A percentile compares a stretch with the other conserved stretches of the same genome.
phyloP scores from a whole-genome alignment of 2,888 invertebrate species.

The Auanema freiburgensis region DNA sequence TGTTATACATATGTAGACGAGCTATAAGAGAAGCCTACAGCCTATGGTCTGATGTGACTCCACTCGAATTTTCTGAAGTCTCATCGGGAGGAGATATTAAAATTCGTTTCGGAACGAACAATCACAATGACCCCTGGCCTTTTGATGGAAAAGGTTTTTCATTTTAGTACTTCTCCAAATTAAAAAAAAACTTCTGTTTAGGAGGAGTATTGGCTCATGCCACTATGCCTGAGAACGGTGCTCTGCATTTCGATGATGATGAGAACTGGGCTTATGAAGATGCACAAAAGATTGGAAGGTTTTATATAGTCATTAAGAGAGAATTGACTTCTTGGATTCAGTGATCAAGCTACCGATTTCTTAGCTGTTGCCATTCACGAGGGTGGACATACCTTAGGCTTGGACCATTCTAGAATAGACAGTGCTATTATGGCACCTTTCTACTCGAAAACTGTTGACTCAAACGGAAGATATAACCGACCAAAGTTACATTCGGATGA shows the following conservation, averaged over 20 bases:
- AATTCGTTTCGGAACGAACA: conserved; percentile 54
- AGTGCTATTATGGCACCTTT: conserved; percentile 63
- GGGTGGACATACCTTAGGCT: conserved; percentile 51
- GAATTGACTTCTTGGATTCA: conserved; percentile 15
- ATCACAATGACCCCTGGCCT: conserved; percentile 62
- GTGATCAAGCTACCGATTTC: conserved; percentile 50
- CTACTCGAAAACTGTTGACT: conserved; percentile 56
- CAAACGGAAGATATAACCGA: conserved; percentile 52
- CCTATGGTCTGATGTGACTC: conserved; percentile 52
- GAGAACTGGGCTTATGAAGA: conserved; percentile 62
- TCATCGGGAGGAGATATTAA: conserved; percentile 48
- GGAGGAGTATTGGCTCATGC: conserved; percentile 63
- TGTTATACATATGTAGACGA: conserved; percentile 31
- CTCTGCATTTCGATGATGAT: conserved; percentile 62
- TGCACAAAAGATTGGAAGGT: conserved; percentile 49
- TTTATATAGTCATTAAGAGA: not conserved
- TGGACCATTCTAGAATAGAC: conserved; percentile 53
- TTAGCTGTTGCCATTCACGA: conserved; percentile 62
- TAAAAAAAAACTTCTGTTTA: conserved; percentile 18
- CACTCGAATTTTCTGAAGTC: conserved; percentile 55
- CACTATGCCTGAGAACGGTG: conserved; percentile 62
- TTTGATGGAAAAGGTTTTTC: conserved; percentile 56
- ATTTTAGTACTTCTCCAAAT: conserved; percentile 2
- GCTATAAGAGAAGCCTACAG: conserved; percentile 60
- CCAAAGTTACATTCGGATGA: conserved; percentile 55